These are phyloP conservation scores for Grammomys surdaster DNA, from an alignment of 2,113 vertebrate genomes.

Conservation along the genomic window DNA sequence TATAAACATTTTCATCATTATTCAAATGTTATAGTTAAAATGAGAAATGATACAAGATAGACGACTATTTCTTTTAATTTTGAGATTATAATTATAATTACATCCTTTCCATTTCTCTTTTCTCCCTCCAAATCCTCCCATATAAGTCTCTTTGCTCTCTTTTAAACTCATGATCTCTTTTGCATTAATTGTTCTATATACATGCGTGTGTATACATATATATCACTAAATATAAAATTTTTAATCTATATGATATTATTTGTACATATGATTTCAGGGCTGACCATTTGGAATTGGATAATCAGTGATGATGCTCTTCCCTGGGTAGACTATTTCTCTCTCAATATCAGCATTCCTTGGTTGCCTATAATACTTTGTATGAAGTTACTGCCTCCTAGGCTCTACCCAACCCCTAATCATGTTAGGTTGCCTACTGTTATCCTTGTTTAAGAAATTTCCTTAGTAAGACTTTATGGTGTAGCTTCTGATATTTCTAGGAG, in stretches of 20 bases:
- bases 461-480: neutral
- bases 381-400: no score
- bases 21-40: neutral
- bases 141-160: neutral
- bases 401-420: neutral
- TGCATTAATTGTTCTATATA: neutral
- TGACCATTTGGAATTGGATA: neutral
- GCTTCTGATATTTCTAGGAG: neutral
- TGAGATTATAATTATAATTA: neutral
- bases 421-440: neutral
- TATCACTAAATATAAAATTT: neutral
- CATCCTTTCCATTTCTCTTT: neutral
- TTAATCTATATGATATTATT: neutral
- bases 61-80: neutral
- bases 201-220: neutral
- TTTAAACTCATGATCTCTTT: neutral
- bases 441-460: neutral
- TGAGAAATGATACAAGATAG: neutral
- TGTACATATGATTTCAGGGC: neutral
- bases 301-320: neutral
- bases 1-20: neutral
- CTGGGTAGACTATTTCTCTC: neutral
- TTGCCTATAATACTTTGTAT: neutral
- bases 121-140: neutral
- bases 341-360: neutral